Base-by-base conservation (phyloP, 2,113 vertebrate genomes). In the Tragulus kanchil region DNA sequence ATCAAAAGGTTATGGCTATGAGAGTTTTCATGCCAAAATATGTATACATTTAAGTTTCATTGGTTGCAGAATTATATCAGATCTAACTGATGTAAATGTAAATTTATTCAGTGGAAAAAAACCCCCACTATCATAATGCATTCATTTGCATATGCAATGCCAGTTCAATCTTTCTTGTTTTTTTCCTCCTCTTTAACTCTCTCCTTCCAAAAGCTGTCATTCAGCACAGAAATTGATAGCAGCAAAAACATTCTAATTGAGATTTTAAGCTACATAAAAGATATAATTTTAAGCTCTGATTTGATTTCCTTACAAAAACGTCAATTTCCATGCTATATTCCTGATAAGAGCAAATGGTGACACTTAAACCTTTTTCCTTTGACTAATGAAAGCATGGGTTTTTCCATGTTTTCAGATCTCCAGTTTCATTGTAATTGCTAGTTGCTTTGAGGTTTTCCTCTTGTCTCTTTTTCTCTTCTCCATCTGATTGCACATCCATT, bases 81-180 rank as follows among this genome's bases (percentile, higher is more conserved):
- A 64, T 97, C 89, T 96, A 89, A 69, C 86, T 96, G 69, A 69
- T 98, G 65, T 97, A 97, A 86, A 94, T 97, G 92, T 85, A 89
- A 95, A 96, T 97, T 98, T 98, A 97, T 85, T 97, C 92, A 92
- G 86, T 58, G 92, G 97, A 13, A 85, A 97, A 97, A 97, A 93
- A 95, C 3, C 5, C 85, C 89, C 94, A 82, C 69, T 78, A 26
- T 86, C 45, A 65, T 96, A 97, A 95, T 96, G 69, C 77, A 97
- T 96, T 97, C 88, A 98, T 98, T 98, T 98, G 96, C 97, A 98
- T 98, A 95, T 90, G 77, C 94, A 96, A 97, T 85, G 59, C 95
- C 52, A 94, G 90, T 97, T 96, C 95, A 92, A 61, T 95, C 92
- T 94, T 94, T 81, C 82, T 95, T 77, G 36, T 26, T 19, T 56